A percentile compares a stretch with the other conserved stretches of the same genome.
These are phyloP conservation scores for Papilio polytes DNA, from an alignment of 1,140 invertebrate species.

Conservation along the genomic window DNA sequence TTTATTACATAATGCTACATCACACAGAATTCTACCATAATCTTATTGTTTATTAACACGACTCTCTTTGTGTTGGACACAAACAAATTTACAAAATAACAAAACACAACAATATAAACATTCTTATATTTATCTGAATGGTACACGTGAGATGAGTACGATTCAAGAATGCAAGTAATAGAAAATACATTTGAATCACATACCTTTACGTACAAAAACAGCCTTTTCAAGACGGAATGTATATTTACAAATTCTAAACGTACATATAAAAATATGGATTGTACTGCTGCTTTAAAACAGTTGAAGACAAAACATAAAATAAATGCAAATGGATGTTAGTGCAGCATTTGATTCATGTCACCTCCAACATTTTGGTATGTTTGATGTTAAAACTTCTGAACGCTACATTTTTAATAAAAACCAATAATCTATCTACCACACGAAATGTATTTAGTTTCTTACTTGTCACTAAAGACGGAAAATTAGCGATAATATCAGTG, in stretches of 20 bases:
- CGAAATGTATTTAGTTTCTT: neutral
- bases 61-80: neutral
- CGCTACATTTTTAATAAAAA: neutral
- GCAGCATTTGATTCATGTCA: neutral
- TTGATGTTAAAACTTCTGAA: neutral
- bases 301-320: neutral
- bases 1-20: constrained; percentile 11
- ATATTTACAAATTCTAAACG: constrained; percentile 31
- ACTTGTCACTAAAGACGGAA: neutral
- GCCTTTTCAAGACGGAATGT: constrained; percentile 48
- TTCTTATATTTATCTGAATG: neutral
- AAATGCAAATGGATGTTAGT: neutral
- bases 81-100: neutral
- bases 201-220: constrained; percentile 43
- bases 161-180: neutral
- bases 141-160: constrained; percentile 25
- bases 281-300: neutral
- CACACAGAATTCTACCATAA: neutral
- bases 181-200: constrained; percentile 28
- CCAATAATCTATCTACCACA: neutral
- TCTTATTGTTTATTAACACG: neutral
- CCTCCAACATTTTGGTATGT: neutral
- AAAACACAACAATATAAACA: neutral
- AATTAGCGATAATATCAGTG: neutral
- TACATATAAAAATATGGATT: constrained; percentile 33